A percentile compares a stretch with the other conserved stretches of the same genome.
Evolutionary conservation across 2,888 invertebrate species (phyloP).

Genomic region (Acanthosepion lycidas): DNA sequence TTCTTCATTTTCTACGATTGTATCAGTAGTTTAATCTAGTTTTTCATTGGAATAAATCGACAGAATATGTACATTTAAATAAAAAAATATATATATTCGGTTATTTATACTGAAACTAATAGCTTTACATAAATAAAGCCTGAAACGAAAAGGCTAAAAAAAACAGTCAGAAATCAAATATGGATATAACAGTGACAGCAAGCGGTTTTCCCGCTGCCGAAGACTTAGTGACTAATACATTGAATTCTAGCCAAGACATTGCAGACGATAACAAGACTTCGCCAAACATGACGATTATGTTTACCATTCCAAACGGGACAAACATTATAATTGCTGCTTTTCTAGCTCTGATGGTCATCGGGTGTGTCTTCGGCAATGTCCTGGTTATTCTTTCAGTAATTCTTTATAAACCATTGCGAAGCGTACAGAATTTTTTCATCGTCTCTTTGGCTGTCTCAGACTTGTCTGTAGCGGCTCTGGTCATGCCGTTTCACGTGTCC

Average conservation of each 20-base stretch:
- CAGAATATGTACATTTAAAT: too few species aligned
- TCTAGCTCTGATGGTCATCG: constrained; percentile 83
- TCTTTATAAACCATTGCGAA: constrained; percentile 88
- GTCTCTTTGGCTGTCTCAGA: constrained; percentile 97
- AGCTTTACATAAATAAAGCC: too few species aligned
- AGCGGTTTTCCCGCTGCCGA: background rate
- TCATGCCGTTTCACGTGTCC: constrained; percentile 95
- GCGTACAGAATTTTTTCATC: constrained; percentile 97
- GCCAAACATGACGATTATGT: background rate
- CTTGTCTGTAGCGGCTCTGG: constrained; percentile 93
- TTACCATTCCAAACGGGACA: background rate
- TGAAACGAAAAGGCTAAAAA: too few species aligned
- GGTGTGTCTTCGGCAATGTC: constrained; percentile 93
- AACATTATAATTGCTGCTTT: constrained; percentile 46
- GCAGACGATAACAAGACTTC: constrained; percentile 8
- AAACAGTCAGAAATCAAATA: background rate
- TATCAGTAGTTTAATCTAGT: background rate
- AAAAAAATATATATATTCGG: too few species aligned
- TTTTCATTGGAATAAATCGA: too few species aligned
- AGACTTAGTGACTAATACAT: background rate
- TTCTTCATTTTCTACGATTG: background rate
- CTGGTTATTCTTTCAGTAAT: constrained; percentile 94
- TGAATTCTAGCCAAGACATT: background rate
- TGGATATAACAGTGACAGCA: background rate
- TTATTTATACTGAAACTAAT: too few species aligned